These are phyloP conservation scores for Hirtodrosophila duncani DNA, from an alignment of 2,888 invertebrate species.

Conservation along the genomic window DNA sequence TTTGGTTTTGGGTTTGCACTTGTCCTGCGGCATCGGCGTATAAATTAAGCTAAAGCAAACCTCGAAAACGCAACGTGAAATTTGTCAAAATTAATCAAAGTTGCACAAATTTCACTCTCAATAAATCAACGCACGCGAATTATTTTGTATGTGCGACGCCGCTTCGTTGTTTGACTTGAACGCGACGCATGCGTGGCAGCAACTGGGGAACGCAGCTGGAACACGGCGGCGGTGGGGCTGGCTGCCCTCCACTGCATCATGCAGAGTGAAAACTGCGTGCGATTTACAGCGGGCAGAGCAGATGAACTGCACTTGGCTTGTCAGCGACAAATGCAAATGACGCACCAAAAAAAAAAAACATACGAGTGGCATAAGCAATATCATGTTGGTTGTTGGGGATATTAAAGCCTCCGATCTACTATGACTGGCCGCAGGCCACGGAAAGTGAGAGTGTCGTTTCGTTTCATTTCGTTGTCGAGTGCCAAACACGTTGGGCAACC, in stretches of 20 bases:
- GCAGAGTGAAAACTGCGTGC: constrained; percentile 59
- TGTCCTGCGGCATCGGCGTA: too few relatives aligned
- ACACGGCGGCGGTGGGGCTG: constrained; percentile 2
- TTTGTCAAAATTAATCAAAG: constrained; percentile 72
- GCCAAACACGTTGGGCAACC: constrained; percentile 12
- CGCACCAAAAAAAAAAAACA: constrained; percentile 21
- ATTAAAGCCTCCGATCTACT: too few relatives aligned
- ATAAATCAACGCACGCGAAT: constrained; percentile 52
- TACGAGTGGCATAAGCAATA: constrained; percentile 1
- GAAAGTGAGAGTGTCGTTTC: constrained; percentile 31
- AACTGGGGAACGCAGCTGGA: constrained; percentile 4
- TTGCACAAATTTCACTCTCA: constrained; percentile 60
- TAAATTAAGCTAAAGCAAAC: background rate
- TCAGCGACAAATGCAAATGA: constrained; percentile 59
- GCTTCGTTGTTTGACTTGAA: too few relatives aligned
- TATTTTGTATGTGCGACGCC: background rate
- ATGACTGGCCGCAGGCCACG: constrained; percentile 6
- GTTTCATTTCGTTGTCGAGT: too few relatives aligned
- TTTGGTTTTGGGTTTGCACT: constrained; percentile 4
- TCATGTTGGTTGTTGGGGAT: too few relatives aligned
- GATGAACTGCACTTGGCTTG: constrained; percentile 25
- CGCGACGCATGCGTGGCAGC: constrained; percentile 29
- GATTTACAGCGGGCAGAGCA: background rate
- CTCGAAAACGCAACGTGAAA: constrained; percentile 29
- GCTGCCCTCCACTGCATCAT: constrained; percentile 48